These are phyloP conservation scores for Thera obeliscata DNA, from an alignment of 2,888 invertebrate species.

Conservation along the genomic window DNA sequence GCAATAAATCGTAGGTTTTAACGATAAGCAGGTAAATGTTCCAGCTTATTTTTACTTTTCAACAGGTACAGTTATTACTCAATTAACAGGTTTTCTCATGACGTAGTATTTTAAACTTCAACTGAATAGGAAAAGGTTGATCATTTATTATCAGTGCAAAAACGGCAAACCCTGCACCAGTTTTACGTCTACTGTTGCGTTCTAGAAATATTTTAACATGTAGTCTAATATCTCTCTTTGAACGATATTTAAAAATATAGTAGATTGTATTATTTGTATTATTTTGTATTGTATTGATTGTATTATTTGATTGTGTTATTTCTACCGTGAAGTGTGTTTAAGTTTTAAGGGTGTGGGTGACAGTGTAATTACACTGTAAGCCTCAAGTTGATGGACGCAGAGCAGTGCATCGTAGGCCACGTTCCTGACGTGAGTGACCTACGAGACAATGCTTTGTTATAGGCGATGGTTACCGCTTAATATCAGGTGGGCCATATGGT, in stretches of 20 bases:
- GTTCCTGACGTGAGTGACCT: too few species aligned
- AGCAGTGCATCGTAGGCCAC: too few species aligned
- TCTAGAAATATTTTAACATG: not conserved
- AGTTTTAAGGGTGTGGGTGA: not conserved
- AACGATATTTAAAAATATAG: not conserved
- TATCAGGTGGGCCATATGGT: too few species aligned
- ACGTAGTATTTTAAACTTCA: not conserved
- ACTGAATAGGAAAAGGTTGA: not conserved
- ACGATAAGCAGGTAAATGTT: constrained; percentile 1
- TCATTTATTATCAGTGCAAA: not conserved
- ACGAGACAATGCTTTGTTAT: too few species aligned
- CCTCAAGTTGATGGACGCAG: too few species aligned
- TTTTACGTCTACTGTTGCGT: not conserved
- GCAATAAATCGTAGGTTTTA: constrained; percentile 1
- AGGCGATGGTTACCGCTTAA: too few species aligned
- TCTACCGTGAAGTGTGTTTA: too few species aligned
- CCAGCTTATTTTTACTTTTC: not conserved
- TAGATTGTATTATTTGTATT: too few species aligned
- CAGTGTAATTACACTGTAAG: not conserved
- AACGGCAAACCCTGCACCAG: not conserved
- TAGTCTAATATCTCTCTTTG: not conserved
- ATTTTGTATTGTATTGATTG: too few species aligned
- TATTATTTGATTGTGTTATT: too few species aligned
- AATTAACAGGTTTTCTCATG: not conserved
- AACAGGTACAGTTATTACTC: too few species aligned